Evolutionary conservation across 2,113 vertebrate species (phyloP).

Genomic region (Pelmatolapia mariae): DNA sequence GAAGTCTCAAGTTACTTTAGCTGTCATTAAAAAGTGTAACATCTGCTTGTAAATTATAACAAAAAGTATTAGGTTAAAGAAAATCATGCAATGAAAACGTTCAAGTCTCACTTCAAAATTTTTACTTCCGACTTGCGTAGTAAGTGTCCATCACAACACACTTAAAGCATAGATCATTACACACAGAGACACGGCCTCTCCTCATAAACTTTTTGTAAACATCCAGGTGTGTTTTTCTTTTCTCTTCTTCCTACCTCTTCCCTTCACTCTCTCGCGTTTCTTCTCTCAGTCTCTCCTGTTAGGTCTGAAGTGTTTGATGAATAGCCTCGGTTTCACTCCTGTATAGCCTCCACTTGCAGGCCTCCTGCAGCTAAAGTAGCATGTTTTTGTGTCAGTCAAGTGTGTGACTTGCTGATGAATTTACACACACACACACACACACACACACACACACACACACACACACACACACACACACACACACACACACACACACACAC

Average conservation of each 20-base stretch:
- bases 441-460: background rate
- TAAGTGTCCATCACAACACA: background rate
- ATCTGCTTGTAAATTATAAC: background rate
- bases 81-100: background rate
- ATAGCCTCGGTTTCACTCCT: slow-evolving; percentile 19
- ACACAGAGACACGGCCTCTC: background rate
- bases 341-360: slow-evolving; percentile 25
- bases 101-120: background rate
- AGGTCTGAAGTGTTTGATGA: slow-evolving; percentile 49
- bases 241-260: background rate
- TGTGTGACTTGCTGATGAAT: slow-evolving; percentile 3
- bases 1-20: background rate
- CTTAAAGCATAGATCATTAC: background rate
- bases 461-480: background rate
- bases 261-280: background rate
- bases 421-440: background rate
- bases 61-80: background rate
- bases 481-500: background rate
- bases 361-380: slow-evolving; percentile 8
- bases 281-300: background rate
- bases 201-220: background rate
- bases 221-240: slow-evolving; percentile 12
- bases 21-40: background rate
- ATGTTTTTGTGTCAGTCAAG: slow-evolving; percentile 29
- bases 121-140: background rate